Conservation (phyloP, 1,140 invertebrate genomes). For the Caenorhabditis tropicalis region DNA sequence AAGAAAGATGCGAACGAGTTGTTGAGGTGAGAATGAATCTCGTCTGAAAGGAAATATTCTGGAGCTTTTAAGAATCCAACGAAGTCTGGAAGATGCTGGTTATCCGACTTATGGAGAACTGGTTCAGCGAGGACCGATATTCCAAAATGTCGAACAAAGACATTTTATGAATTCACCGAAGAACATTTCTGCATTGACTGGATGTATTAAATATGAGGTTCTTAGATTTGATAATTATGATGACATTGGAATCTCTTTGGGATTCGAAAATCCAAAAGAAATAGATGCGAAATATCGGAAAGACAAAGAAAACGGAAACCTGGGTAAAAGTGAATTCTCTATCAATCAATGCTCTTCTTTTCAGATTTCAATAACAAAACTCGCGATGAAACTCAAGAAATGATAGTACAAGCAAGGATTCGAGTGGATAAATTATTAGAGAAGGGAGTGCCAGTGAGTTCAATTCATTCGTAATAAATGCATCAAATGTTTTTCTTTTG, state of each 20-base stretch:
- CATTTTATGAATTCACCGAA: conserved; percentile 28
- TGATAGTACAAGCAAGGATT: background rate
- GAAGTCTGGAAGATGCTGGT: conserved; percentile 2
- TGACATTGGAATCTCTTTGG: background rate
- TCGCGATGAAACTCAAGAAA: background rate
- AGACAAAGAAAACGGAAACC: background rate
- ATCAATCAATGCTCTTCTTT: no score
- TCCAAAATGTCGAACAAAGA: background rate
- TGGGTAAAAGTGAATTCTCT: background rate
- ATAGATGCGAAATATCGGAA: background rate
- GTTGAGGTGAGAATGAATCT: background rate
- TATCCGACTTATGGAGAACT: background rate
- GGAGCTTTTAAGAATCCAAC: background rate
- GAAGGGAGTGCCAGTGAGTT: background rate
- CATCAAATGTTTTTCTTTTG: background rate
- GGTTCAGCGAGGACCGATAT: background rate
- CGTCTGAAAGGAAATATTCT: no score
- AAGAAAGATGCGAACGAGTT: background rate
- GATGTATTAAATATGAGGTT: background rate
- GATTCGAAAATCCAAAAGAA: background rate
- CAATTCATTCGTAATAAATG: background rate
- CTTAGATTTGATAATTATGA: background rate
- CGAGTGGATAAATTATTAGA: background rate
- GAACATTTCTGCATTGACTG: background rate
- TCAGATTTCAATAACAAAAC: background rate